Base-by-base conservation (phyloP, 2,888 invertebrate species). In the Thelaira solivaga region DNA sequence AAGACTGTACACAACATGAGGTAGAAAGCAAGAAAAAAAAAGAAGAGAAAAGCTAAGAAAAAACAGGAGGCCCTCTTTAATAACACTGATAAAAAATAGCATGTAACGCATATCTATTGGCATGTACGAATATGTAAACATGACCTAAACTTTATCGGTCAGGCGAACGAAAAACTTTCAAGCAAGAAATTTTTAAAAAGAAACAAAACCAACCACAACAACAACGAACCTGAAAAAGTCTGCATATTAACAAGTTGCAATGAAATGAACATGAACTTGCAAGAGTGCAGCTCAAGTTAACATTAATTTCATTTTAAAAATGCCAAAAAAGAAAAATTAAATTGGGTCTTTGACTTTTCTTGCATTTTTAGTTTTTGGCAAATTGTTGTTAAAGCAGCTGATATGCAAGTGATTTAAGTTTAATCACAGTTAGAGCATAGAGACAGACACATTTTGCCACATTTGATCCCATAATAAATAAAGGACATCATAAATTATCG, bases 401-500 rank as follows among this genome's bases (percentile, higher is more conserved):
- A 72, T 29, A 20, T 16, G 1, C n/a, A 13, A 1, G 4, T 18
- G 36, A 65, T 45, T 57, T 71, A 26, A 10, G 41, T 61, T 59
- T 31, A 61, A 61, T 61, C 71, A 39, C 59, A 39, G 16, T 29
- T 13, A 45, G 26, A 36, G 20, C 20, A 3, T 22, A 11, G 22
- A 24, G 10, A 39, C 22, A 22, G 47, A 57, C 47, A 62, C 26
- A 29, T 18, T 16, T 36, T 67, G 29, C n/a, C 18, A 20, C 2
- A n/a, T n/a, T n/a, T 20, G 51, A 59, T 39, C 59, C 59, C 51
- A 74, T n/a, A n/a, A n/a, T n/a, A n/a, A n/a, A n/a, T 36, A 51
- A 74, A 61, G 61, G 86, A 86, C 87, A 88, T 88, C 88, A 88
- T 88, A 88, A 88, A 88, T 88, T 88, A 88, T 87, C 87, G 84